Evolutionary conservation across 2,888 invertebrate genomes (phyloP), one percentile per base, ranked within the genome.

Genomic region (Mesorhabditis belari): DNA sequence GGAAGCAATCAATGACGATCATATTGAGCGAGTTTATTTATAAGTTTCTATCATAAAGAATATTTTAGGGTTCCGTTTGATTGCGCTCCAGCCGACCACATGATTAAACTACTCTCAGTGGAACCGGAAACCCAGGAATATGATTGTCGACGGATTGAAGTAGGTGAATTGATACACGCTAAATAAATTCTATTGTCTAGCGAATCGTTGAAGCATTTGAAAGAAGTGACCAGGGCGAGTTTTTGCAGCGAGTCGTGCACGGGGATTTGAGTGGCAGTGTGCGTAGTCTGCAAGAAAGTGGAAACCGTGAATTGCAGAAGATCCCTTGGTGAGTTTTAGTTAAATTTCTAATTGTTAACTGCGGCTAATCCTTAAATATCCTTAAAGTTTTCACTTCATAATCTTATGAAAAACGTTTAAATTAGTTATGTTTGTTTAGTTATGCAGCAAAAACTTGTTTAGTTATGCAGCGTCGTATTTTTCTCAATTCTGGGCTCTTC

Each of bases 381-480:
- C n/a, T n/a, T n/a, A n/a, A n/a, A n/a, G n/a, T n/a, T n/a, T n/a
- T n/a, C n/a, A n/a, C n/a, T n/a, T n/a, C n/a, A n/a, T n/a, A n/a
- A n/a, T n/a, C n/a, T n/a, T n/a, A n/a, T n/a, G n/a, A n/a, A n/a
- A n/a, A n/a, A n/a, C n/a, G n/a, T n/a, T n/a, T n/a, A n/a, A n/a
- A n/a, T n/a, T n/a, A n/a, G n/a, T n/a, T n/a, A n/a, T n/a, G n/a
- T n/a, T n/a, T n/a, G n/a, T n/a, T n/a, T n/a, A n/a, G n/a, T n/a
- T n/a, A n/a, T n/a, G n/a, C n/a, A n/a, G n/a, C n/a, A n/a, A n/a
- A n/a, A n/a, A n/a, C 21, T 19, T 51, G 9, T n/a, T 12, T 49
- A 64, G 86, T 0, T 90, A 92, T 85, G 88, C 90, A 83, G 90
- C 91, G 2, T 87, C 88, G 0, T 93, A 91, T 90, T 87, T 87